Evolutionary conservation across 53 echinoderm and acorn worm genomes (phyloP), one percentile per base, ranked within the genome.

Genomic region (Echinarachnius parma): DNA sequence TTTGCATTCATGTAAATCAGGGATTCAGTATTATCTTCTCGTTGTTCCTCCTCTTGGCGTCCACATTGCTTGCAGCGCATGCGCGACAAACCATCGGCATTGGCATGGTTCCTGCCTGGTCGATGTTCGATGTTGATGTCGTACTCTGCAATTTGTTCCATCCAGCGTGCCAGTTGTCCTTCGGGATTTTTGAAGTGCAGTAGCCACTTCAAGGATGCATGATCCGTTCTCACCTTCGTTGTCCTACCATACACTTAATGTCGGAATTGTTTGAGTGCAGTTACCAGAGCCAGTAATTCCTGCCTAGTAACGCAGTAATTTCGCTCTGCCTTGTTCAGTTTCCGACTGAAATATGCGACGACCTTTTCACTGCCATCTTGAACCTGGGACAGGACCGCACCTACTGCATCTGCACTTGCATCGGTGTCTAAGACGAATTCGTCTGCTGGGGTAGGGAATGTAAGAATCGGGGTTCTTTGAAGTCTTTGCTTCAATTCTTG

Each of bases 331-430:
- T 48, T 65, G 28, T 29, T 11, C 4, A 65, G 48, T 26, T 3
- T 15, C 39, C 48, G 14, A 20, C 66, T 65, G 29, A 3, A 25
- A 24, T 65, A 65, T 1, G 66, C 27, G 15, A 65, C 10, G 10
- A 65, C 66, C 16, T 15, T 26, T 16, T 65, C 66, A 14, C 66
- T 1, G 13, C 48, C 75, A 56, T 66, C 76, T 29, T 62, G 46
- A 4, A 59, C 53, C 33, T 82, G 82, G 1, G 82, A 82, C 1
- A 82, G 31, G 1, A 82, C 82, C 1, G 64, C 75, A 9, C 76
- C 82, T 4, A 63, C 28, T 5, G 31, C 82, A 15, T 59, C 63
- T 2, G 36, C 3, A 31, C 76, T 76, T 1, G 82, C 82, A 50
- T 76, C 75, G 0, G 76, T 64, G 34, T 82, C 82, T 24, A 82